These are phyloP conservation scores for Drosophila sturtevanti DNA, from an alignment of 1,140 invertebrate species.

Conservation along the genomic window DNA sequence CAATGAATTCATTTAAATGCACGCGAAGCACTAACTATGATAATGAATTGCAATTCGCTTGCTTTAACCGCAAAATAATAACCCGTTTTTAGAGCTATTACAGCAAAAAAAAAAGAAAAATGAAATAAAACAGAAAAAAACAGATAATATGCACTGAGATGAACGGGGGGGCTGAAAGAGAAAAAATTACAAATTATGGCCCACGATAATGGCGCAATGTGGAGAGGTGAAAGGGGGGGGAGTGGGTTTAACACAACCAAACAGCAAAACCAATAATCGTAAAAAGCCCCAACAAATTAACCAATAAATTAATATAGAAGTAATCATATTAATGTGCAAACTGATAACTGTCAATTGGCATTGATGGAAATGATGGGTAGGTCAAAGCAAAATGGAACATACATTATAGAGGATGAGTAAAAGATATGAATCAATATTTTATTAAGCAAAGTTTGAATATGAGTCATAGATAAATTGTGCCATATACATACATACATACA, in stretches of 20 bases:
- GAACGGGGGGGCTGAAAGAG: neutral
- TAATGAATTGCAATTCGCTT: constrained; percentile 73
- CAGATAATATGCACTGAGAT: neutral
- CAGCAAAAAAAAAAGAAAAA: constrained; percentile 19
- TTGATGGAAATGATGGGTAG: constrained; percentile 24
- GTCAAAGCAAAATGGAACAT: neutral
- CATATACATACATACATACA: too few relatives aligned
- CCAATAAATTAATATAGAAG: constrained; percentile 81
- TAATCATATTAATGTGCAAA: constrained; percentile 74
- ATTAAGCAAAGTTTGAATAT: neutral
- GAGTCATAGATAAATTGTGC: neutral
- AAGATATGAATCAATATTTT: constrained; percentile 11
- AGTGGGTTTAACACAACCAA: constrained; percentile 40
- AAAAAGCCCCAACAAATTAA: constrained; percentile 76
- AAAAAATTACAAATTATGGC: constrained; percentile 62
- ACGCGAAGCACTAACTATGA: constrained; percentile 72
- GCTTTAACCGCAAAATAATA: constrained; percentile 76
- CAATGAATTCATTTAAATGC: constrained; percentile 80
- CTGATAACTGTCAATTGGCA: constrained; percentile 71
- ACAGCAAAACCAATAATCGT: constrained; percentile 70
- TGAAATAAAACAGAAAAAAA: constrained; percentile 6
- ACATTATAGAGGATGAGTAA: constrained; percentile 14
- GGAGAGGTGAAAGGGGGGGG: neutral
- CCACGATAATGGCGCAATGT: constrained; percentile 53
- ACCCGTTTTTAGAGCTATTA: constrained; percentile 61